phyloP scores from a whole-genome alignment of 1,140 invertebrate genomes.

The Nebria ingens region DNA sequence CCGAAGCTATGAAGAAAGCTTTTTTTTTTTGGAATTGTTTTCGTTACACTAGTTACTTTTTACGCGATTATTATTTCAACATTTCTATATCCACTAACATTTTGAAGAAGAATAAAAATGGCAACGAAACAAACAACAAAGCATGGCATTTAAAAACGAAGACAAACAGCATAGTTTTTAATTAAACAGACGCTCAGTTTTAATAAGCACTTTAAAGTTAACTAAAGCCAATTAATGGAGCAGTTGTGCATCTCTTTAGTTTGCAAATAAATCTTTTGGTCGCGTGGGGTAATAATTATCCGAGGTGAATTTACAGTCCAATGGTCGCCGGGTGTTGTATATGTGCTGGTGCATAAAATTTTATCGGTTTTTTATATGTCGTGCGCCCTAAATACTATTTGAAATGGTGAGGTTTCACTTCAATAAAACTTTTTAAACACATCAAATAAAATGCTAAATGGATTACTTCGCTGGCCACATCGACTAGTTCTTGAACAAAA shows the following conservation, averaged over 20 bases:
- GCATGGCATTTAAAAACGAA: no score
- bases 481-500: no score
- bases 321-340: slow-evolving; percentile 1
- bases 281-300: not conserved
- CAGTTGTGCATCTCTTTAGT: not conserved
- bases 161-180: not conserved
- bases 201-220: not conserved
- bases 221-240: not conserved
- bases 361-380: slow-evolving; percentile 7
- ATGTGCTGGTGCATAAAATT: slow-evolving; percentile 5
- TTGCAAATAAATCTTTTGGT: not conserved
- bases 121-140: no score
- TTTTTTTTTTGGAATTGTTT: no score
- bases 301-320: not conserved
- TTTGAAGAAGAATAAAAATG: no score
- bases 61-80: no score
- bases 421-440: slow-evolving; percentile 1
- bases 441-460: not conserved
- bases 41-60: no score
- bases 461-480: no score
- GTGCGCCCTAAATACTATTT: not conserved
- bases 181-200: not conserved
- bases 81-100: no score
- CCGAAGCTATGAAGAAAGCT: no score
- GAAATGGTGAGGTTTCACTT: slow-evolving; percentile 4